Evolutionary conservation across 1,140 invertebrate species (phyloP).

Genomic region (Bombus waltoni): DNA sequence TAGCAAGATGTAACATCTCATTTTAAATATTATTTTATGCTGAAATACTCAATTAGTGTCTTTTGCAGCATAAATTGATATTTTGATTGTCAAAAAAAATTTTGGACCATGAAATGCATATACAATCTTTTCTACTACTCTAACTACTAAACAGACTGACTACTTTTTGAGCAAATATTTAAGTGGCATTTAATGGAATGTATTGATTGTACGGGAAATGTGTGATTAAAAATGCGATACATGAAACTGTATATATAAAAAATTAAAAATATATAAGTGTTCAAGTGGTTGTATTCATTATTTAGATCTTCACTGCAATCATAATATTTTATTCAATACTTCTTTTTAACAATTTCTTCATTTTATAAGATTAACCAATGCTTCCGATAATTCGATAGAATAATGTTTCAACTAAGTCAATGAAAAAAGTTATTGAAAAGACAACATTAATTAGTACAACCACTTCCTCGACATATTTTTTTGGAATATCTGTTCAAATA

Average conservation of each 20-base stretch:
- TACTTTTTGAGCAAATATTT: constrained; percentile 77
- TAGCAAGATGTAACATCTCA: neutral
- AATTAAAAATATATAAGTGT: constrained; percentile 64
- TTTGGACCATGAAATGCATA: constrained; percentile 65
- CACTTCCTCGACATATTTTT: constrained; percentile 59
- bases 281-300: constrained; percentile 63
- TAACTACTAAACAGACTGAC: constrained; percentile 78
- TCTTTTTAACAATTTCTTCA: neutral
- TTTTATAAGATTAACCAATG: neutral
- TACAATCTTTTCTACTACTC: constrained; percentile 69
- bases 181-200: constrained; percentile 64
- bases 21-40: constrained; percentile 19
- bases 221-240: constrained; percentile 61
- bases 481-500: constrained; percentile 33
- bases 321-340: neutral
- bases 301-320: neutral
- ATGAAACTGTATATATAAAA: constrained; percentile 69
- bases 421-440: neutral
- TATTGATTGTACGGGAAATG: constrained; percentile 50
- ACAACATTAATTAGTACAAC: constrained; percentile 50
- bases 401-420: neutral
- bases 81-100: constrained; percentile 28
- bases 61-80: constrained; percentile 23
- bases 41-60: neutral
- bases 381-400: neutral